These are phyloP conservation scores for Atrina japonica DNA, from an alignment of 2,888 invertebrate genomes.

Conservation along the genomic window DNA sequence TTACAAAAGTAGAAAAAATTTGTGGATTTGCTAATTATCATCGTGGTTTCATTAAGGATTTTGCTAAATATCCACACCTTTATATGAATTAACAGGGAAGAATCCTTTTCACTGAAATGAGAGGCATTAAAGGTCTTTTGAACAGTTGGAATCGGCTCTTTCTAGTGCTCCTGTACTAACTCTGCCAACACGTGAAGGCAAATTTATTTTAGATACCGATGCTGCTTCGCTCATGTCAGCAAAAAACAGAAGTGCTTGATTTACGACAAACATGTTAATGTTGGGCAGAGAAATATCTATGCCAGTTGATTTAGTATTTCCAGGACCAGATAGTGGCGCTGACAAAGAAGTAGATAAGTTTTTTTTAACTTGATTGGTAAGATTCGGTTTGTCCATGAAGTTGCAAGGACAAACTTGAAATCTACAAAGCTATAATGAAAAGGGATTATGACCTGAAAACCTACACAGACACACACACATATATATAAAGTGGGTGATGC, in stretches of 20 bases:
- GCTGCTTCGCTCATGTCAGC: conserved; percentile 23
- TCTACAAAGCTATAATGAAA: conserved; percentile 18
- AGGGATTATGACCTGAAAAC: conserved; percentile 27
- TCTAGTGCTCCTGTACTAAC: conserved; percentile 31
- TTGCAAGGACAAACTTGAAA: conserved; percentile 27
- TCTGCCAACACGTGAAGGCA: conserved; percentile 26
- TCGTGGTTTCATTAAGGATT: conserved; percentile 35
- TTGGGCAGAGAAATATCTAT: conserved; percentile 40
- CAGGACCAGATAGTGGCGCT: neutral
- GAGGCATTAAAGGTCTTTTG: conserved; percentile 27
- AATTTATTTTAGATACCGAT: conserved; percentile 39
- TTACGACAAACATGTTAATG: conserved; percentile 48
- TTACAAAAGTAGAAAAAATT: conserved; percentile 42
- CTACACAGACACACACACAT: neutral
- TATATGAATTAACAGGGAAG: conserved; percentile 37
- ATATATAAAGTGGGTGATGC: conserved; percentile 13
- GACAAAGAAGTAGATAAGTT: conserved; percentile 10
- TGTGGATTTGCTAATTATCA: conserved; percentile 49
- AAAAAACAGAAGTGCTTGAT: conserved; percentile 41
- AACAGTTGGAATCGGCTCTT: conserved; percentile 5
- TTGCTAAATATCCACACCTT: conserved; percentile 41
- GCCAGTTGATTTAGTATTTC: conserved; percentile 40
- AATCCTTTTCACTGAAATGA: conserved; percentile 34
- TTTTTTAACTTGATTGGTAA: neutral
- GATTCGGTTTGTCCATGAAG: conserved; percentile 33